Evolutionary conservation across 2,797 vertebrate genomes (phyloP).

Genomic region (Botia kubotai): DNA sequence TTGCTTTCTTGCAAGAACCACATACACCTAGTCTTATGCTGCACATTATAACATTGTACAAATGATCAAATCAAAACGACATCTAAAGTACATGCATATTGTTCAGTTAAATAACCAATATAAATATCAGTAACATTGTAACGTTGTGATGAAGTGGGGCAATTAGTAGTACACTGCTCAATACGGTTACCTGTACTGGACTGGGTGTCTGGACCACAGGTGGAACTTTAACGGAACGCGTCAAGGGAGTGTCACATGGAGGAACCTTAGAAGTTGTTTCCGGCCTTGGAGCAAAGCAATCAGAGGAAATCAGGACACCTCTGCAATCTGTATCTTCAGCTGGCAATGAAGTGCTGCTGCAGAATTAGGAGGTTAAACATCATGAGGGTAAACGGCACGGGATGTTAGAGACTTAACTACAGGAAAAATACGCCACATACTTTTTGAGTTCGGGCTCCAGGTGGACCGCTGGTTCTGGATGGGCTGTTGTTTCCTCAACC

Average conservation of each 20-base stretch:
- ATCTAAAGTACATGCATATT: too few relatives aligned
- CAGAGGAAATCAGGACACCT: conserved; percentile 7
- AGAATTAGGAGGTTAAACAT: background rate
- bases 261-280: background rate
- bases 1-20: too few relatives aligned
- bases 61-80: too few relatives aligned
- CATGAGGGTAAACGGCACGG: background rate
- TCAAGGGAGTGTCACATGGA: conserved; percentile 28
- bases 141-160: background rate
- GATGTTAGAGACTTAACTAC: background rate
- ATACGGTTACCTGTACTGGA: conserved; percentile 19
- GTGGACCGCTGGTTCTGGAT: background rate
- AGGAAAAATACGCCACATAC: background rate
- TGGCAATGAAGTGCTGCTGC: conserved; percentile 23
- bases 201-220: conserved; percentile 27
- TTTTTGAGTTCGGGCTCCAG: background rate
- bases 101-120: too few relatives aligned
- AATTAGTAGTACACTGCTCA: background rate
- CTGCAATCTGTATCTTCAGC: background rate
- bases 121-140: too few relatives aligned
- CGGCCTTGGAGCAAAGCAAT: conserved; percentile 17
- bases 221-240: background rate
- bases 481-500: background rate
- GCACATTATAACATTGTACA: too few relatives aligned
- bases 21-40: too few relatives aligned